Evolutionary conservation across 2,113 vertebrate genomes (phyloP).

Genomic region (Asarcornis scutulata): DNA sequence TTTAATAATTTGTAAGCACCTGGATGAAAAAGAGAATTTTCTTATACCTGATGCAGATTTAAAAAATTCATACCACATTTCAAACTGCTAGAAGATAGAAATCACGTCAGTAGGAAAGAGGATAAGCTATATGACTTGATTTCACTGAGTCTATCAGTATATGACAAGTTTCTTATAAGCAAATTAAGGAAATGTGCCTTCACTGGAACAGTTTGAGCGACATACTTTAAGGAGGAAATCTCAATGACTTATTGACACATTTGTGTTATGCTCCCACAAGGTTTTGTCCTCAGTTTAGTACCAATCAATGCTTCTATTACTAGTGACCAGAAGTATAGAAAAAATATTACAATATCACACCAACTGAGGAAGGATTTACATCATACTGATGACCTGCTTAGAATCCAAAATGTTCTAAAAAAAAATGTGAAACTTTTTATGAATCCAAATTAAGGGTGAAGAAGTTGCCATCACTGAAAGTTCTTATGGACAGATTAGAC

Average conservation of each 20-base stretch:
- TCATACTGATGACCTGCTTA: not conserved
- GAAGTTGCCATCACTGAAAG: not conserved
- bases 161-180: not conserved
- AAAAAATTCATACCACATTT: not conserved
- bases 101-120: not conserved
- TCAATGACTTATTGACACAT: not conserved
- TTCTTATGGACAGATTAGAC: not conserved
- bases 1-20: not conserved
- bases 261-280: not conserved
- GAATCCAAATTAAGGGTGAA: not conserved
- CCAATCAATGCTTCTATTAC: not conserved
- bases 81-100: not conserved
- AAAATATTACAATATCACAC: not conserved
- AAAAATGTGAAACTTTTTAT: not conserved
- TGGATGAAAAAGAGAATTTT: not conserved
- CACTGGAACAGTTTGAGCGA: not conserved
- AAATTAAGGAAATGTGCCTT: not conserved
- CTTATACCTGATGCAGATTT: not conserved
- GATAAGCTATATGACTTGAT: not conserved
- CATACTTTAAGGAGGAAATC: not conserved
- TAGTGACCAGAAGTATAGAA: not conserved
- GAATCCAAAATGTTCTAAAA: not conserved
- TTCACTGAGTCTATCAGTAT: not conserved
- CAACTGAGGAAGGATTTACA: not conserved
- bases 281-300: not conserved